Conservation (phyloP, 2,797 vertebrate genomes). For the Taenioides sp. region DNA sequence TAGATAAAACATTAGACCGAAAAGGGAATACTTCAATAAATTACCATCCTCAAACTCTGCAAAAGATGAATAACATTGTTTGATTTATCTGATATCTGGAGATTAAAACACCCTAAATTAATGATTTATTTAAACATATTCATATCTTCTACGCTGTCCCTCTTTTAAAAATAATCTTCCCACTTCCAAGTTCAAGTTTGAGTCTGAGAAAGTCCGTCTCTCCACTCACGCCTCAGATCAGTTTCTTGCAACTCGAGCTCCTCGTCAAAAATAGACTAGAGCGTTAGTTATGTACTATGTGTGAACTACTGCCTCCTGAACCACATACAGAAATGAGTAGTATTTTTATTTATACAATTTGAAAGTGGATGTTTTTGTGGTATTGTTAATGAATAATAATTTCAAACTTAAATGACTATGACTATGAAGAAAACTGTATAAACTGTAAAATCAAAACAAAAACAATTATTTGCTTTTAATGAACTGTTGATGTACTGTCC, state of each 20-base stretch:
- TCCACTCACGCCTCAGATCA: constrained; percentile 55
- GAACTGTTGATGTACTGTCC: too few relatives aligned
- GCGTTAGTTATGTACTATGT: constrained; percentile 7
- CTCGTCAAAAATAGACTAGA: constrained; percentile 65
- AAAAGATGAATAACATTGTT: too few relatives aligned
- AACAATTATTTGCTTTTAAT: too few relatives aligned
- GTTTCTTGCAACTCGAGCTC: constrained; percentile 73
- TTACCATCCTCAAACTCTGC: too few relatives aligned
- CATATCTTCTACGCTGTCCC: neutral
- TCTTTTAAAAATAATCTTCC: constrained; percentile 8
- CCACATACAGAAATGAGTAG: neutral
- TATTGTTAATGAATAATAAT: too few relatives aligned
- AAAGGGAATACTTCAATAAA: too few relatives aligned
- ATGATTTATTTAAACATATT: neutral
- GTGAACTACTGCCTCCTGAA: neutral
- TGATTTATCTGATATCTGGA: too few relatives aligned
- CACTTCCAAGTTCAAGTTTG: constrained; percentile 21
- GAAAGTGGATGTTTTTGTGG: neutral
- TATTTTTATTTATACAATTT: neutral
- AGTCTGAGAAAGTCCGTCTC: constrained; percentile 26
- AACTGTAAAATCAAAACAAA: too few relatives aligned
- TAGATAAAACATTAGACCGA: too few relatives aligned
- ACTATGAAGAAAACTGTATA: too few relatives aligned
- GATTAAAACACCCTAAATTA: too few relatives aligned
- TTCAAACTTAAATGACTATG: too few relatives aligned